Base-by-base conservation (phyloP, 2,888 invertebrate species). In the Malthinus seriepunctatus region DNA sequence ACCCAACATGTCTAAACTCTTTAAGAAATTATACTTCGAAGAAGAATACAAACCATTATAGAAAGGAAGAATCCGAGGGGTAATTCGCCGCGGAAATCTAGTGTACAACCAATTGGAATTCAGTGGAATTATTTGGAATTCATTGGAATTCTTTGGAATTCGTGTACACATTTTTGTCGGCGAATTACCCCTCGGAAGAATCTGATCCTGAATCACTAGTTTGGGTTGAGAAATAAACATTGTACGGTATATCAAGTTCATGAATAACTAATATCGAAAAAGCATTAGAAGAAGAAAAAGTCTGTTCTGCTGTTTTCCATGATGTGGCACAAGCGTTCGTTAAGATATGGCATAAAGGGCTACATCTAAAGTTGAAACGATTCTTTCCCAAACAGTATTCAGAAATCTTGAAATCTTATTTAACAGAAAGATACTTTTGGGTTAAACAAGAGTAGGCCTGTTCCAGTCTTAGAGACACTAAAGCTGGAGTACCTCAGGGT, bases 341-440 rank as follows among this genome's bases (percentile, higher is more conserved):
- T 15, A 51, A 32, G 31, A 37, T 39, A 5, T 51, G 32, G 31
- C 51, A 51, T 10, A 37, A 51, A 32, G 32, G 39, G 10, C 39
- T 51, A 32, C 50, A 50, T 6, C 11, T 23, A 14, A 42, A 51
- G n/a, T n/a, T n/a, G n/a, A n/a, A n/a, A n/a, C n/a, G n/a, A n/a
- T n/a, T n/a, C n/a, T n/a, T n/a, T n/a, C n/a, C n/a, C n/a, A n/a
- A n/a, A n/a, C n/a, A n/a, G n/a, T n/a, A n/a, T n/a, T n/a, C n/a
- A n/a, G n/a, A 38, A 42, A 51, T 42, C 12, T 37, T 51, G 33
- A 44, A 33, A 44, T 51, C 45, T 2, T 51, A 51, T 44, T 39
- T 32, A 44, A 32, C 51, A 44, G 35, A 51, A 14, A 38, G 39
- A 15, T 31, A 32, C n/a, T 39, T 51, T 39, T n/a, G 35, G 15